Evolutionary conservation across 2,888 invertebrate species (phyloP), one percentile per base, ranked within the genome.

Genomic region (Caenorhabditis imperialis): DNA sequence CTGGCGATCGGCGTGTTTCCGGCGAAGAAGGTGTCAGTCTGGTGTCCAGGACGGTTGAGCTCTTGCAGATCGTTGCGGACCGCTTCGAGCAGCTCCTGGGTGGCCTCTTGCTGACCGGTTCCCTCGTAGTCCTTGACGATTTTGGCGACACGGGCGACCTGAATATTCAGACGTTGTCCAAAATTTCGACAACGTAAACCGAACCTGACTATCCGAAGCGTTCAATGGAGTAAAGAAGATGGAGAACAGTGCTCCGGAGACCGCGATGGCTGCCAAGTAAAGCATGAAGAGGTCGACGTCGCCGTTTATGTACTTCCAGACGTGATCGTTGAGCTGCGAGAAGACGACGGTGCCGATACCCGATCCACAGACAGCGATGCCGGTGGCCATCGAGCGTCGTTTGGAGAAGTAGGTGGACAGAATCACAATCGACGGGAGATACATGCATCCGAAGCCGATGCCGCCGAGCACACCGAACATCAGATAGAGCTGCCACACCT

Each of bases 371-470:
- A 95, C 95, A 0, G 95, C 95, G 70, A 96, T 93, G 14, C 96
- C 98, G 14, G 86, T 99, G 4, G 99, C 98, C 82, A 98, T 91
- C 33, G 97, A 94, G 63, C 98, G 92, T 84, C 92, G 93, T 84
- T 94, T 93, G 88, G 97, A 96, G 88, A 99, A 99, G 91, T 98
- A 99, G 80, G 94, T 94, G 1, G 96, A 95, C 30, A 99, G 97
- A 88, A 94, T 94, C 60, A 98, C 97, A 82, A 99, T 97, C 53
- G 98, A 96, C 0, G 99, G 98, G 61, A 99, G 91, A 89, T 98
- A 99, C 88, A 99, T 96, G 76, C 98, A 91, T 0, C 98, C 98
- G 85, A 98, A 94, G 18, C 98, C 98, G 54, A 96, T 90, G 42
- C 69, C 60, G 8, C 40, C 60, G 18, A 60, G 27, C 7, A 69